Evolutionary conservation across 2,797 vertebrate genomes (phyloP).

Genomic region (Todus mexicanus): DNA sequence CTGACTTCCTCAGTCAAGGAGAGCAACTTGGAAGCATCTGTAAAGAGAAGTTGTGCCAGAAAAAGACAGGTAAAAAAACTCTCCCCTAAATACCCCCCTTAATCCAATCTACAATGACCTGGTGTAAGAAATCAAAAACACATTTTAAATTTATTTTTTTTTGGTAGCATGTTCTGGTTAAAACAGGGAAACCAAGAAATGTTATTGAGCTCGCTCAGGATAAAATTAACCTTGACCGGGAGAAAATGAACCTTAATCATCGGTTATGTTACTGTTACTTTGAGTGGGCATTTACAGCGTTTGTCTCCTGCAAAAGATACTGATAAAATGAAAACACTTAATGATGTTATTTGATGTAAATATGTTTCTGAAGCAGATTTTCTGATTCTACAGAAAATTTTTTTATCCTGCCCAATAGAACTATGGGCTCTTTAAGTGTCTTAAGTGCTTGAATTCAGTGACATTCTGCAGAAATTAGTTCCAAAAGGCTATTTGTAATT

Average conservation of each 20-base stretch:
- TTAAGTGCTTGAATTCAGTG: neutral
- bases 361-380: neutral
- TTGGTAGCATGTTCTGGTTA: neutral
- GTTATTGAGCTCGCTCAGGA: neutral
- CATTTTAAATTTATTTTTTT: neutral
- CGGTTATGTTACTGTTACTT: neutral
- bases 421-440: neutral
- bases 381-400: neutral
- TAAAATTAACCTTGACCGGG: neutral
- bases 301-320: neutral
- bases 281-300: neutral
- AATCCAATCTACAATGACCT: neutral
- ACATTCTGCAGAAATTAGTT: neutral
- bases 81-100: fast-evolving
- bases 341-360: neutral
- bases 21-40: neutral
- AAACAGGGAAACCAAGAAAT: neutral
- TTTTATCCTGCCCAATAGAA: neutral
- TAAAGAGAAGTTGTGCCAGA: conserved; percentile 10
- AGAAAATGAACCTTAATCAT: neutral
- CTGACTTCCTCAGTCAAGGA: neutral
- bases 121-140: neutral
- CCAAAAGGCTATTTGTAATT: neutral
- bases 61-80: neutral
- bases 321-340: neutral